Evolutionary conservation across 2,888 invertebrate species (phyloP), one percentile per base, ranked within the genome.

Genomic region (Morinoia aosen): DNA sequence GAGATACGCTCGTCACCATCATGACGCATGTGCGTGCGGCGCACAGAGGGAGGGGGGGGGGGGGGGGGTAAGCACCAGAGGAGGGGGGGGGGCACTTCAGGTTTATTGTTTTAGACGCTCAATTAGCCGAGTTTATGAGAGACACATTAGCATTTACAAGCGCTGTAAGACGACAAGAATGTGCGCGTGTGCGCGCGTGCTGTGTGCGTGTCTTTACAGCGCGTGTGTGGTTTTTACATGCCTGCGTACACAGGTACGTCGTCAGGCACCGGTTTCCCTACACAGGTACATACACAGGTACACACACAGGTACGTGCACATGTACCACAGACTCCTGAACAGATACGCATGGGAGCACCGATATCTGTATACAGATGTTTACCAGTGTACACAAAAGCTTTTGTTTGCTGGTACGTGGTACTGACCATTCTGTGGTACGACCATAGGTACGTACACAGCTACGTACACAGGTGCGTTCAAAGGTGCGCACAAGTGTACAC

Each of bases 71-170:
- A 39, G 19, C 8, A 10, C 10, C 40, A 91, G n/a, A 48, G 91
- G 48, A 11, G 25, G 56, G 2, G 48, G 91, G 39, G n/a, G 25
- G 57, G 10, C 19, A 93, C 93, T 93, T 93, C 93, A 93, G 57
- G 93, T 57, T 93, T 93, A 93, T 93, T 93, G 93, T 93, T 93
- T 57, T 93, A 57, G 93, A 57, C 48, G 93, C 57, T 93, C 93
- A 93, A 93, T 93, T 93, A 93, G 93, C 58, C 14, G 11, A 93
- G 93, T 93, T 93, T 93, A 93, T 39, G 93, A 93, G 93, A 25
- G 48, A 19, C 33, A 33, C 57, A 93, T 93, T 93, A 93, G 93
- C 93, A 93, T 93, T 93, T 93, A 93, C 93, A 93, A 57, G 93
- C 93, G 33, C 10, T 57, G 93, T 57, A n/a, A 39, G 48, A 57